Evolutionary conservation across 2,888 invertebrate species (phyloP), one percentile per base, ranked within the genome.

Genomic region (Lasioglossum oenotherae): DNA sequence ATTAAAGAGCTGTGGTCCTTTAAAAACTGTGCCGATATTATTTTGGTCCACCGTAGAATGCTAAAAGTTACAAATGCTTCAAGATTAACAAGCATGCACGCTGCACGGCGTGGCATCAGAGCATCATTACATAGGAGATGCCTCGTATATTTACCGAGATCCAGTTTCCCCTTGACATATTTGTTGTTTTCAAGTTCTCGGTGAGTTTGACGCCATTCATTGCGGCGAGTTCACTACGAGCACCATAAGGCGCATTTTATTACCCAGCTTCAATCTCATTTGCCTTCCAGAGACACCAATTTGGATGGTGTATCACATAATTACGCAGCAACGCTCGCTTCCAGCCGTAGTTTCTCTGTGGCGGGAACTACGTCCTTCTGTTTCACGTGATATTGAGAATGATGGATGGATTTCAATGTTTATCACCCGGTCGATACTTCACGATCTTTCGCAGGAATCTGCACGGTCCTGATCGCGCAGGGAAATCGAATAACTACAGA

Each of bases 221-320:
- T 64, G 74, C 60, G 69, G 60, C 60, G 35, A 71, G 74, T 72
- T 84, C 71, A 78, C 83, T 41, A 38, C 31, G 35, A 10, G 60
- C 83, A 35, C 78, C 83, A 72, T 84, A 84, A 74, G 78, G 60
- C 16, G 74, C 49, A 71, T 84, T 84, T 84, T 84, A 84, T 84
- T 84, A 78, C 84, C 74, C n/a, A 49, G 83, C 49, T 82, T 74
- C 78, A 78, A 78, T 74, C 78, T 82, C 74, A 74, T 82, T 82
- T 67, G 77, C 46, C 67, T 82, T 60, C 78, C 49, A 49, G 35
- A n/a, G 10, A 74, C 60, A 44, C 60, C 74, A 78, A 78, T 78
- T 78, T 44, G 83, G 78, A 78, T 78, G 38, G 67, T 57, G 78
- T 78, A 74, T 83, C 83, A 74, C 78, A 64, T 82, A 84, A 84